phyloP scores from a whole-genome alignment of 1,140 invertebrate genomes.

The Neodiprion pinetum region DNA sequence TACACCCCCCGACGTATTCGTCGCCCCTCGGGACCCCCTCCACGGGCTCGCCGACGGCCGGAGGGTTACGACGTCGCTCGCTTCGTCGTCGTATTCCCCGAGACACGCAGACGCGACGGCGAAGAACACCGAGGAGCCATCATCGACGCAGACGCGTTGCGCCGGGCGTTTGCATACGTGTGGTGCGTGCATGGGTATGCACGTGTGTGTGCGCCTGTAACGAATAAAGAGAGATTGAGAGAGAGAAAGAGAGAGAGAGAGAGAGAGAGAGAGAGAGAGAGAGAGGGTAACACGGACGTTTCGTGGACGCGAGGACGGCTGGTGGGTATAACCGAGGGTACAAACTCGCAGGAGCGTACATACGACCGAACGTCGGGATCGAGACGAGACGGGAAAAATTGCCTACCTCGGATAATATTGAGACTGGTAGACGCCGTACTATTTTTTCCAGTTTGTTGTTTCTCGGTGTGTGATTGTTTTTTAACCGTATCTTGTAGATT shows the following conservation, averaged over 20 bases:
- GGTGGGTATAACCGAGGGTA: no score
- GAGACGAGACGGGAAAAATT: no score
- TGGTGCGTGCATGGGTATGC: not conserved
- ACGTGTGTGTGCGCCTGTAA: not conserved
- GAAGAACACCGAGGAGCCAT: constrained; percentile 15
- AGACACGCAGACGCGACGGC: not conserved
- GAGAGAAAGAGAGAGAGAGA: no score
- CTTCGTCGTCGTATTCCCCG: constrained; percentile 1
- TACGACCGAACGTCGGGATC: no score
- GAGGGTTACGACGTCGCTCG: not conserved
- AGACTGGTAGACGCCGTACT: no score
- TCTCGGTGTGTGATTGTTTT: no score
- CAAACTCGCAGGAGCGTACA: no score
- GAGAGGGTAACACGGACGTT: constrained; percentile 24
- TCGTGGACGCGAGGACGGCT: not conserved
- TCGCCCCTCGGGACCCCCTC: not conserved
- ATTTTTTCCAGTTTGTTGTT: no score
- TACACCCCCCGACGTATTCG: not conserved
- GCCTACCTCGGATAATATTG: no score
- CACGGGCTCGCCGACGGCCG: not conserved
- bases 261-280: not conserved
- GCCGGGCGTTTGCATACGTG: not conserved
- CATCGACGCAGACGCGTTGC: no score
- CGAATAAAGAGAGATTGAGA: not conserved
- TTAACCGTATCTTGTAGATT: no score